Evolutionary conservation across 2,113 vertebrate genomes (phyloP), one percentile per base, ranked within the genome.

Genomic region (Anolis sagrei): DNA sequence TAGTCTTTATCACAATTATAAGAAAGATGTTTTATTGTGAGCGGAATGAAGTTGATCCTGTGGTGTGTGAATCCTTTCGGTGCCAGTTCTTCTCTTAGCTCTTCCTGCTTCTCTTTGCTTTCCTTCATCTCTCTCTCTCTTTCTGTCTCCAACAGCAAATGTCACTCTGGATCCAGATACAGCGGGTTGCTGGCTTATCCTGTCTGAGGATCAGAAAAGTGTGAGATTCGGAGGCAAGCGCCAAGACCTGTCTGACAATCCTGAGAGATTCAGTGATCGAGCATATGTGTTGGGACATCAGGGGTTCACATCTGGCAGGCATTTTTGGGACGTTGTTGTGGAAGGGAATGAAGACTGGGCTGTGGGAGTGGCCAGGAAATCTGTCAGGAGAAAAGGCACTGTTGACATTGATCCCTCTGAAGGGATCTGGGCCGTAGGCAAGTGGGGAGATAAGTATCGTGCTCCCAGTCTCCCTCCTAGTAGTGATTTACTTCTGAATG

Each of bases 351-450:
- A 1, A 7, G 1, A 1, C 0, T 82, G 68, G 68, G 64, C 48
- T 25, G 80, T 82, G 7, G 80, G 80, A 5, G n/a, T 82, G 11
- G 66, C 68, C 68, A 72, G 68, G 27, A 39, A 72, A 32, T 73
- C 68, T 36, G 49, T 82, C 21, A 25, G 18, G 5, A 82, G 80
- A 21, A 82, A 72, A 21, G 68, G 68, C 1, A 1, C 0, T 1
- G 1, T 72, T 9, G 2, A 0, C 0, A 58, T 25, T 13, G 25
- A 5, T 8, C n/a, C n/a, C n/a, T 10, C 48, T 16, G 68, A 27
- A 54, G 66, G 80, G 19, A 58, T 82, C n/a, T 82, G 81, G 81
- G 10, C 2, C 27, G 4, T 73, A 48, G n/a, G 7, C 11, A 58
- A 25, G 21, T 70, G 48, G n/a, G 0, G 1, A 34, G 68, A 21